Percentiles rank a stretch among this genome's conserved stretches.
Conservation (phyloP, 1,140 invertebrate genomes). For the Pemphigus obesinymphae region DNA sequence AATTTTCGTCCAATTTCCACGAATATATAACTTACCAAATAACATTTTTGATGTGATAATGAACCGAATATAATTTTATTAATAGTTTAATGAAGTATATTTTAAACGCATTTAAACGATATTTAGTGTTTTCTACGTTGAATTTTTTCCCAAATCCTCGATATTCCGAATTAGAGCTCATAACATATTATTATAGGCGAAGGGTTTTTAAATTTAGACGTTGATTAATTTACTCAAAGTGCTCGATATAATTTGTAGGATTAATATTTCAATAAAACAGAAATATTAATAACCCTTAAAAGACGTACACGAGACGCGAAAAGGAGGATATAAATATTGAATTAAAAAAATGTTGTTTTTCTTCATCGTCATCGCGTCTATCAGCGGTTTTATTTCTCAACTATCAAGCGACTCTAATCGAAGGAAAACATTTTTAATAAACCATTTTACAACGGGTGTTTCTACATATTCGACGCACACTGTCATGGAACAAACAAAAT, state of each 20-base stretch:
- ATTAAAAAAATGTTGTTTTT: neutral
- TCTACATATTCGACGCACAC: neutral
- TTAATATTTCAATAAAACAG: slow-evolving; percentile 1
- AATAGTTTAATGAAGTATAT: neutral
- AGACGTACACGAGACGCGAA: neutral
- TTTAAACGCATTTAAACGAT: neutral
- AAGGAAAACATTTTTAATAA: neutral
- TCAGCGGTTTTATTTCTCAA: neutral
- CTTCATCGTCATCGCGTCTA: no score
- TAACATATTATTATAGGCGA: neutral
- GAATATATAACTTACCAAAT: no score
- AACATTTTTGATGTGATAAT: no score
- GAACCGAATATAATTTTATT: no score
- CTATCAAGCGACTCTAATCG: no score
- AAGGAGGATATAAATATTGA: neutral
- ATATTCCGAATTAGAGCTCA: neutral
- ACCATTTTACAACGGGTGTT: no score
- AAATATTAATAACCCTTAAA: neutral
- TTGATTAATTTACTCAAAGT: slow-evolving; percentile 4
- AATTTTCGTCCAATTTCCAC: no score
- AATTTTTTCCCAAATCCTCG: neutral
- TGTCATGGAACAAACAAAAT: neutral
- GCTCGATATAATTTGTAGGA: neutral
- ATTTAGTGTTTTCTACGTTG: neutral
- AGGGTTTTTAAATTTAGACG: neutral